Evolutionary conservation across 1,140 invertebrate species (phyloP).

Genomic region (Drosophila varians): DNA sequence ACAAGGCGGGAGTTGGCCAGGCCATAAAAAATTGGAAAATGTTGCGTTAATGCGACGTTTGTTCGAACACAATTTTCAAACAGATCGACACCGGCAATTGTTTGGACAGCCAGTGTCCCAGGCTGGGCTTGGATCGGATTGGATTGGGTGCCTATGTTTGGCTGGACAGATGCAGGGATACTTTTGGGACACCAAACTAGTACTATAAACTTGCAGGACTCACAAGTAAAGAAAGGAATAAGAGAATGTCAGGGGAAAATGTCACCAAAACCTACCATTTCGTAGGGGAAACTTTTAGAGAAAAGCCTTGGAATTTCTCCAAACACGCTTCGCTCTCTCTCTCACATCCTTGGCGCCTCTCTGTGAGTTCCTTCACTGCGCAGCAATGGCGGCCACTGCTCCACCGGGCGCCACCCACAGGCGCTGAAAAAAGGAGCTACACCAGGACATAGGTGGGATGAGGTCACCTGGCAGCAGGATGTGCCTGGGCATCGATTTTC

Average conservation of each 20-base stretch:
- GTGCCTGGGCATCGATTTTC: constrained; percentile 71
- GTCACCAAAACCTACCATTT: neutral
- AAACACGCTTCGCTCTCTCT: constrained; percentile 5
- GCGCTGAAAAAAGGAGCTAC: neutral
- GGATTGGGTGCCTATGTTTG: neutral
- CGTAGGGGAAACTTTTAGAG: neutral
- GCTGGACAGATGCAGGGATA: neutral
- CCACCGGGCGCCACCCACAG: constrained; percentile 49
- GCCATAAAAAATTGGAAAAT: constrained; percentile 76
- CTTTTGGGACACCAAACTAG: constrained; percentile 6
- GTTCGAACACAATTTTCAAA: constrained; percentile 80
- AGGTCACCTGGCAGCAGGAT: constrained; percentile 33
- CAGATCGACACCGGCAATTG: constrained; percentile 78
- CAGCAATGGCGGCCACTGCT: constrained; percentile 70
- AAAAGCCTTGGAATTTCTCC: constrained; percentile 15
- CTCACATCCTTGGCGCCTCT: neutral
- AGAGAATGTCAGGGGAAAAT: neutral
- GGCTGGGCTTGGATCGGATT: constrained; percentile 14
- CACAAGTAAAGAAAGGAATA: too few species aligned
- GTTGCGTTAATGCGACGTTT: constrained; percentile 81
- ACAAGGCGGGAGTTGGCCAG: constrained; percentile 34
- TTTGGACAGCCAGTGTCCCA: constrained; percentile 67
- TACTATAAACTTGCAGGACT: neutral
- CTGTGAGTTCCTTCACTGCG: constrained; percentile 49
- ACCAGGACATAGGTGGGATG: neutral